These are phyloP conservation scores for Suillia variegata DNA, from an alignment of 2,888 invertebrate genomes.

Conservation along the genomic window DNA sequence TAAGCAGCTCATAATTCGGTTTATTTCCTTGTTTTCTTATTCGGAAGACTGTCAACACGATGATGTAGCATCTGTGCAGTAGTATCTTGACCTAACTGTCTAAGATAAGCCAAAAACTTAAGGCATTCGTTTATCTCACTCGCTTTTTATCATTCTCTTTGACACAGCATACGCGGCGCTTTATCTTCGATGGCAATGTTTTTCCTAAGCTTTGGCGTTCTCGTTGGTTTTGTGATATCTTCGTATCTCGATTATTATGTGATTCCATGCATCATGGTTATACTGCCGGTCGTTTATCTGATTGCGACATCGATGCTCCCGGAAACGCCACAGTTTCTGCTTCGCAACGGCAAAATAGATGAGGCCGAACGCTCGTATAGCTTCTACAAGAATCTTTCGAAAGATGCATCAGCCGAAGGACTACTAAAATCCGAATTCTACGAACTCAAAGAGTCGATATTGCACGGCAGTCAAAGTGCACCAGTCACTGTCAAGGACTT, in stretches of 20 bases:
- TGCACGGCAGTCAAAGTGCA: slow-evolving; percentile 35
- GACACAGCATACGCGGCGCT: slow-evolving; percentile 45
- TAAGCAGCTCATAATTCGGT: too few species aligned
- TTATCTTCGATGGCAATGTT: slow-evolving; percentile 47
- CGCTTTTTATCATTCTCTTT: too few species aligned
- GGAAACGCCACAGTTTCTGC: slow-evolving; percentile 48
- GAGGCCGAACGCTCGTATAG: slow-evolving; percentile 46
- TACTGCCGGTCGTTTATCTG: slow-evolving; percentile 42
- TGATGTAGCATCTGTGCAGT: too few species aligned
- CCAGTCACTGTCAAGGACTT: slow-evolving; percentile 39
- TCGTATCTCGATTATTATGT: slow-evolving; percentile 42
- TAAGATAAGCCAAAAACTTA: too few species aligned
- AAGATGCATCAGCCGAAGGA: neutral
- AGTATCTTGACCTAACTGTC: too few species aligned
- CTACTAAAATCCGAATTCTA: slow-evolving; percentile 35
- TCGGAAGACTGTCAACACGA: too few species aligned
- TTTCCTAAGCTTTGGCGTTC: slow-evolving; percentile 46
- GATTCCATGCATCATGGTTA: slow-evolving; percentile 43
- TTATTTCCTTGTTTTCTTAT: too few species aligned
- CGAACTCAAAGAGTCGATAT: slow-evolving; percentile 38
- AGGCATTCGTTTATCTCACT: too few species aligned
- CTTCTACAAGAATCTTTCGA: slow-evolving; percentile 45
- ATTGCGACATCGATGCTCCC: slow-evolving; percentile 38
- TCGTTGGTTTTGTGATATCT: slow-evolving; percentile 42
- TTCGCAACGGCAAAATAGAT: slow-evolving; percentile 36